Base-by-base conservation (phyloP, 1,140 invertebrate genomes). In the Colletes gigas region DNA sequence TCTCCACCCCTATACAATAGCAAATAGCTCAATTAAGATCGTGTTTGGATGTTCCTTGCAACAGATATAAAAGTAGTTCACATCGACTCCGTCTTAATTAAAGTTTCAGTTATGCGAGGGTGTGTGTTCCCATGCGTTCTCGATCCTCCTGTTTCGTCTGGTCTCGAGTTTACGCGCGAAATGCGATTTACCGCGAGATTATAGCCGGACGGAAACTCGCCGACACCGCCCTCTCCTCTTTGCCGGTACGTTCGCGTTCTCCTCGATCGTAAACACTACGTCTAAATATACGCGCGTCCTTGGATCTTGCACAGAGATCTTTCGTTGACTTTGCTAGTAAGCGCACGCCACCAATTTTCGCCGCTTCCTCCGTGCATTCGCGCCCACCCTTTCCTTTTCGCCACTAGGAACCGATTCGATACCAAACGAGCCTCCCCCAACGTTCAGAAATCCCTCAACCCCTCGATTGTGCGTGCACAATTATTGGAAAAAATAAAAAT, bases 211-310 rank as follows among this genome's bases (percentile, higher is more conserved):
- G 44, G 14, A 19, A 74, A 67, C 12, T 67, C n/a, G 9, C 12
- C 41, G 15, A 15, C 14, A 8, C 3, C n/a, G 17, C 63, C 9
- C 65, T 14, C 41, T 63, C 52, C 57, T 70, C 59, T 71, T 50
- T 54, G n/a, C 50, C 68, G 47, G 30, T 41, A 41, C 44, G 30
- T 54, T n/a, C 59, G 7, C 21, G 30, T 77, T 80, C 57, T 57
- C 68, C 47, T 68, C 71, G 65, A 62, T 75, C 63, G 78, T 78
- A 80, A 80, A 80, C 78, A 80, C 74, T 75, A n/a, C 44, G 21
- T 75, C 78, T 74, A 80, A 80, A 80, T 80, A 67, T 80, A 80
- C 67, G 55, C 7, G n/a, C 44, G 78, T 75, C 78, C 78, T 80
- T 80, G 78, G 54, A 50, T 47, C 8, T 59, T 17, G 44, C 71